Base-by-base conservation (phyloP, 2,113 vertebrate genomes). In the Polypterus bichir region DNA sequence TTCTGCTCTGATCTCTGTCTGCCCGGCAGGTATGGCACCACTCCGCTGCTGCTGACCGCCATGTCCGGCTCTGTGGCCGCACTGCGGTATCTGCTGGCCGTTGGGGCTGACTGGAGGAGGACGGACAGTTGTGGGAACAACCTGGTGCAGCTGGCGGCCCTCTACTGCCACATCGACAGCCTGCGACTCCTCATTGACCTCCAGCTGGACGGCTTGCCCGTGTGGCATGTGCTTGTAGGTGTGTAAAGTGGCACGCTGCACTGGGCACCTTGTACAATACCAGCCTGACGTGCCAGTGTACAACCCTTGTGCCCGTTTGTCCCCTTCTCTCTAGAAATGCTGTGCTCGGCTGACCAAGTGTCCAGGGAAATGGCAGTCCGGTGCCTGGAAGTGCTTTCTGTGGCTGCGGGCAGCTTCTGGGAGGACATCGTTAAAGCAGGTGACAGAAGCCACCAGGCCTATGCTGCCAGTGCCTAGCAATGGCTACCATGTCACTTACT, bases 211-310 rank as follows among this genome's bases (percentile, higher is more conserved):
- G 82, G 76, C 47, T 81, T 89, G 9, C 73, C 77, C 7, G 86
- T 87, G 47, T 88, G 86, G 87, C 76, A 74, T 65, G 78, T 79
- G 56, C 75, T 89, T 58, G 75, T 84, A 56, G 83, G 87, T 84
- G 69, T 76, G 82, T 65, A 60, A 45, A 11, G 4, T 10, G 5
- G 27, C 27, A 27, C 27, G 27, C 52, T 66, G 62, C 61, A 55
- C 48, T 59, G 60, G 48, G 47, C 54, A 56, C 9, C 59, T 44
- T 27, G 27, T 27, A 27, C 27, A 27, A 27, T 27, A 27, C 27
- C 27, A 27, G 27, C 27, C 27, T 27, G 27, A 27, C 27, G 27
- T 27, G 27, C 27, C 27, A 27, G 27, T 60, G 45, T n/a, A 45
- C 54, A 4, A 44, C 5, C 27, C 27, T 27, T 27, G 27, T 27